Evolutionary conservation across 1,140 invertebrate species (phyloP).

Genomic region (Pinna nobilis): DNA sequence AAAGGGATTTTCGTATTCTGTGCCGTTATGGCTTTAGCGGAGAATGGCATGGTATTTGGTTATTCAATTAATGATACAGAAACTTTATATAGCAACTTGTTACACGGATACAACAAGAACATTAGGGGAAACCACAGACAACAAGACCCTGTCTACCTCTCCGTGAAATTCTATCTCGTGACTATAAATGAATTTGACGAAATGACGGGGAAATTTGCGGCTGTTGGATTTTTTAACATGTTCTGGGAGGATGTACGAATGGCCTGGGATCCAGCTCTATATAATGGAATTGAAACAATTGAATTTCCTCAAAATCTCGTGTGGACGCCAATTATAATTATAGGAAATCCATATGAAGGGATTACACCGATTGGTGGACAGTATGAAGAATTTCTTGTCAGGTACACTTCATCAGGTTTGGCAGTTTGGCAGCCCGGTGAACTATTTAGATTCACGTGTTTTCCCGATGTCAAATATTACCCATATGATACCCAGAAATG

Average conservation of each 20-base stretch:
- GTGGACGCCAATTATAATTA: conserved; percentile 37
- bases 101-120: background rate
- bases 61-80: too few relatives aligned
- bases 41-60: too few relatives aligned
- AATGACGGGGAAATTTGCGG: conserved; percentile 39
- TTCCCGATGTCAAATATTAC: conserved; percentile 36
- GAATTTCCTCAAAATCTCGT: conserved; percentile 31
- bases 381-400: conserved; percentile 26
- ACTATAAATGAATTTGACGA: conserved; percentile 42
- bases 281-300: background rate
- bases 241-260: conserved; percentile 27
- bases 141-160: background rate
- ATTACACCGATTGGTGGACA: conserved; percentile 21
- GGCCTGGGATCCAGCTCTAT: background rate
- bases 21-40: too few relatives aligned
- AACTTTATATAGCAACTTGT: too few relatives aligned
- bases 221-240: conserved; percentile 36
- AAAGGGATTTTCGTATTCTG: too few relatives aligned
- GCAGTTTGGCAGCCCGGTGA: conserved; percentile 40
- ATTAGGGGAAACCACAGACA: background rate
- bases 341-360: conserved; percentile 31
- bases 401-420: conserved; percentile 12
- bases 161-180: background rate
- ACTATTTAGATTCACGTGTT: conserved; percentile 31
- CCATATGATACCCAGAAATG: conserved; percentile 44